phyloP scores from a whole-genome alignment of 2,797 vertebrate genomes.

The Denticeps clupeoides region DNA sequence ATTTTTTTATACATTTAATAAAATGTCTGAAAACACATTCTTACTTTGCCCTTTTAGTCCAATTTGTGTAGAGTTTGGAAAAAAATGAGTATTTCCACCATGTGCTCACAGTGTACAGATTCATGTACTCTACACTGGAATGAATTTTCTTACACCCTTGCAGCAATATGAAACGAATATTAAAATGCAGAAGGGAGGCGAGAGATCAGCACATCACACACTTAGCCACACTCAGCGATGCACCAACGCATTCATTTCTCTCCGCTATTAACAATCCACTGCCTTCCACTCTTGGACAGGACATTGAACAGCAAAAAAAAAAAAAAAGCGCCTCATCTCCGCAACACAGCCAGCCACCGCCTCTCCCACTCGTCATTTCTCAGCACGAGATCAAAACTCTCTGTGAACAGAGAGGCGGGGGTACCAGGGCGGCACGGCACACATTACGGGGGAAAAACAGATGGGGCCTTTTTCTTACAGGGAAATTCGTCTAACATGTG shows the following conservation, averaged over 20 bases:
- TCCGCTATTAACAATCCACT: conserved; percentile 26
- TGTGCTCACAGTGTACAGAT: too few species aligned
- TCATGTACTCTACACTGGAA: too few species aligned
- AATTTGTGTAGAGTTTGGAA: too few species aligned
- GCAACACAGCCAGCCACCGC: conserved; percentile 13
- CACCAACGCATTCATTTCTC: conserved; percentile 31
- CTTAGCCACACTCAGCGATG: conserved; percentile 29
- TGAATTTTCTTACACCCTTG: too few species aligned
- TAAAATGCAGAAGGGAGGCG: conserved; percentile 17
- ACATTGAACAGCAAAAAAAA: too few species aligned
- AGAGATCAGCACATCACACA: conserved; percentile 40
- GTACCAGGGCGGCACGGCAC: not conserved
- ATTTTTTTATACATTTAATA: too few species aligned
- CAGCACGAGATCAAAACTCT: conserved; percentile 9
- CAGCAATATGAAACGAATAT: conserved; percentile 9
- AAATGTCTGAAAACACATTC: too few species aligned
- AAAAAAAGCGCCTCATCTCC: conserved; percentile 28
- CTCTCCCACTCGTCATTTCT: conserved; percentile 30
- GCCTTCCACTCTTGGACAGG: conserved; percentile 23
- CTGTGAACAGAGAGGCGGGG: conserved; percentile 7
- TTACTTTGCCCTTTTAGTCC: too few species aligned
- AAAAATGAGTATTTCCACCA: too few species aligned
- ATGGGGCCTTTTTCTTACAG: too few species aligned
- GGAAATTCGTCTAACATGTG: too few species aligned
- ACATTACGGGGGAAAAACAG: too few species aligned